A percentile compares a stretch with the other conserved stretches of the same genome.
These are phyloP conservation scores for Hydropsyche tenuis DNA, from an alignment of 1,140 invertebrate species.

Conservation along the genomic window DNA sequence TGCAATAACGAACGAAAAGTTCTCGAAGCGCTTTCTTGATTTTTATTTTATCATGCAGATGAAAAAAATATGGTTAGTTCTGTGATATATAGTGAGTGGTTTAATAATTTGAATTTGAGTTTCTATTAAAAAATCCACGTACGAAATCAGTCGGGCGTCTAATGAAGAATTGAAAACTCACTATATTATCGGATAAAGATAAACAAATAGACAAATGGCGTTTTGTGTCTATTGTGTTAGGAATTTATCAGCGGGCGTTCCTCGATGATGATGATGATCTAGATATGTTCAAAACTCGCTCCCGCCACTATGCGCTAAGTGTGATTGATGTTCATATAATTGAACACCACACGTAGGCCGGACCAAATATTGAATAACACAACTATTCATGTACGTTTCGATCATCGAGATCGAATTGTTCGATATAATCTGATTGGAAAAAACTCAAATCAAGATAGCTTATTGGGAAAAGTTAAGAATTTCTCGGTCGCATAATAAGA, in stretches of 20 bases:
- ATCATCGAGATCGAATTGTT: no score
- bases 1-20: no score
- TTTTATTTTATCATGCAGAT: neutral
- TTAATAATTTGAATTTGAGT: neutral
- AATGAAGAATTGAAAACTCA: neutral
- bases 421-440: no score
- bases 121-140: no score
- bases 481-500: no score
- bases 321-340: conserved; percentile 38
- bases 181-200: conserved; percentile 5
- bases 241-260: conserved; percentile 35
- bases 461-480: no score
- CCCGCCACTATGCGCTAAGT: conserved; percentile 9
- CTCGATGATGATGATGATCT: conserved; percentile 32
- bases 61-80: neutral
- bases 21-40: neutral
- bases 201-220: neutral
- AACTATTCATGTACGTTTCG: no score
- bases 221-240: conserved; percentile 12
- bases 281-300: conserved; percentile 29
- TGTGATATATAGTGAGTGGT: no score
- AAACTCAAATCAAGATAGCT: no score
- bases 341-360: conserved; percentile 20
- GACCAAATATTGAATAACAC: neutral
- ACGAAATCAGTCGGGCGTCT: neutral